Base-by-base conservation (phyloP, 2,113 vertebrate genomes). In the Monarcha castaneiventris region DNA sequence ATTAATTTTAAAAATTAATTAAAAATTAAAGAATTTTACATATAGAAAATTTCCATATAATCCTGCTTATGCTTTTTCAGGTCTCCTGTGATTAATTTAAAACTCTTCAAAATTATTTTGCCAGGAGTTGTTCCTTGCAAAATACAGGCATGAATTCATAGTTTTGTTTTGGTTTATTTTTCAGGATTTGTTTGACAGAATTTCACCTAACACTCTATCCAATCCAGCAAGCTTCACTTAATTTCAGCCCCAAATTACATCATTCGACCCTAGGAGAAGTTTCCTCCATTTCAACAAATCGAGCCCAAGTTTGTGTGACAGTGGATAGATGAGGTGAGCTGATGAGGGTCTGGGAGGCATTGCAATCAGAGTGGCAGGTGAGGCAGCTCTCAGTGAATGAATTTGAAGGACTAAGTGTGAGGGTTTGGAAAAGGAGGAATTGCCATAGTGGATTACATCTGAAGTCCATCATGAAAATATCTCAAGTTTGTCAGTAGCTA, bases 311-410 rank as follows among this genome's bases (percentile, higher is more conserved):
- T 96, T 96, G 90, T 91, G 89, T 95, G 96, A 90, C 93, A 95
- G 95, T 85, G 92, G 87, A 88, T 89, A 96, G 94, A 90, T 96
- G 94, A 95, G 93, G 95, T 94, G 92, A 91, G 84, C 89, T 94
- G 92, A 93, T 90, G 93, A 96, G 37, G 90, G 94, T 79, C 62
- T 94, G 91, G 90, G 92, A 95, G 93, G 93, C 72, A 93, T 67
- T 90, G 90, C 87, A 94, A 67, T 93, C 89, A 83, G 84, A 95
- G 71, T 95, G 95, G 87, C 96, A 91, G 78, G 91, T 88, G 82
- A 96, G 87, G 91, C 87, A 88, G 79, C 75, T 95, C 84, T 83
- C 84, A 58, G 54, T 87, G 95, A 95, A 79, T 58, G 71, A 63
- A 59, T 89, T 91, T 87, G 93, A 95, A 89, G 89, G 71, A 80